A percentile compares a stretch with the other conserved stretches of the same genome.
Conservation (phyloP, 1,140 invertebrate species). For the Centruroides sculpturatus region DNA sequence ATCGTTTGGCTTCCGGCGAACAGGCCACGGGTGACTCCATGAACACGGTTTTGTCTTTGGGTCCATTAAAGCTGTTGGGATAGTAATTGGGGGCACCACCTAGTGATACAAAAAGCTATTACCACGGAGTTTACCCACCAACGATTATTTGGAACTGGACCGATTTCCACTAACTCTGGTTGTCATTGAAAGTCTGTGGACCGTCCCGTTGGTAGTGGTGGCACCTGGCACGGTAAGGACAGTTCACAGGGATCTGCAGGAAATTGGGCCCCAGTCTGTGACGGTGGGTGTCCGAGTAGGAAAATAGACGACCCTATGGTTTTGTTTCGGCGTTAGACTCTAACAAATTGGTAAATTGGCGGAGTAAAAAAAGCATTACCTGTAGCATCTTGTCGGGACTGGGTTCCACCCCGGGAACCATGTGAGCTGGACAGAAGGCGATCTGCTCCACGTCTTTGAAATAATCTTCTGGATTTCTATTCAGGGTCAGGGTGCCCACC, state of each 20-base stretch:
- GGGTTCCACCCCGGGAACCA: slow-evolving; percentile 79
- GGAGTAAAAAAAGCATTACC: slow-evolving; percentile 18
- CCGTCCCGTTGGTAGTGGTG: slow-evolving; percentile 84
- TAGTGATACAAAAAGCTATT: slow-evolving; percentile 34
- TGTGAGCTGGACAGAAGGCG: slow-evolving; percentile 79
- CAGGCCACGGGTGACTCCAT: slow-evolving; percentile 12
- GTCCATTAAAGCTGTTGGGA: slow-evolving; percentile 74
- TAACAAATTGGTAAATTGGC: too few species aligned
- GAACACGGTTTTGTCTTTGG: slow-evolving; percentile 1
- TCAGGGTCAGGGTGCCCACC: slow-evolving; percentile 77
- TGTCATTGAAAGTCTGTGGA: slow-evolving; percentile 32
- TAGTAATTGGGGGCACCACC: slow-evolving; percentile 82
- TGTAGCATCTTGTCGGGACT: slow-evolving; percentile 92
- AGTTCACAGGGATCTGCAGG: slow-evolving; percentile 88
- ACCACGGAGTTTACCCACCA: background rate
- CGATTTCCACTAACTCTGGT: slow-evolving; percentile 21
- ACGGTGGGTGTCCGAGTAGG: slow-evolving; percentile 87
- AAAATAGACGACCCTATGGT: slow-evolving; percentile 64
- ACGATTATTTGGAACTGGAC: background rate
- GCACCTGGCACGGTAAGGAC: slow-evolving; percentile 47
- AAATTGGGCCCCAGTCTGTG: slow-evolving; percentile 87
- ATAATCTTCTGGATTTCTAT: slow-evolving; percentile 82
- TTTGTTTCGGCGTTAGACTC: too few species aligned
- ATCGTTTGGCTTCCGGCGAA: slow-evolving; percentile 35
- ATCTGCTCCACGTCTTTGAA: slow-evolving; percentile 86